These are phyloP conservation scores for Labeo catla DNA, from an alignment of 2,113 vertebrate species.

Conservation along the genomic window DNA sequence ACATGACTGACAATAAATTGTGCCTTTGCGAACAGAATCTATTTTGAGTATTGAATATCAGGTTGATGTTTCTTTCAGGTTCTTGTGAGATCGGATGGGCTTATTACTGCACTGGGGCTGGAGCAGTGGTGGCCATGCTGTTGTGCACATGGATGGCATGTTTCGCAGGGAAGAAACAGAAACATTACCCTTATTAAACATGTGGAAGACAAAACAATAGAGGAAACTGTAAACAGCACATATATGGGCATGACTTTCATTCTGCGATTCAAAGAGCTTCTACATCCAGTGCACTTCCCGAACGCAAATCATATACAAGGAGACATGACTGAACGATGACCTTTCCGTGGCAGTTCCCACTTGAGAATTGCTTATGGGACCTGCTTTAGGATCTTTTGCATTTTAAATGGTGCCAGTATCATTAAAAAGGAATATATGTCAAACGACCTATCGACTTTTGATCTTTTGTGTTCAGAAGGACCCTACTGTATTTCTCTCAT, in stretches of 20 bases:
- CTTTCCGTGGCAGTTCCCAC: not conserved
- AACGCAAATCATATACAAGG: not conserved
- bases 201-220: not conserved
- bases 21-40: not conserved
- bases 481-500: conserved; percentile 13
- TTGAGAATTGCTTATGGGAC: not conserved
- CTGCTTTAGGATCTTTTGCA: conserved; percentile 30
- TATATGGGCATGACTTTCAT: conserved; percentile 8
- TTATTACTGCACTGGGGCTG: conserved; percentile 91
- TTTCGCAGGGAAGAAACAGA: conserved; percentile 95
- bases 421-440: conserved; percentile 20
- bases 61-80: conserved; percentile 72
- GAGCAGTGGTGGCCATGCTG: conserved; percentile 84
- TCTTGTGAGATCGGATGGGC: conserved; percentile 96
- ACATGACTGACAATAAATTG: too few species aligned
- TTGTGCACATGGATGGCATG: conserved; percentile 95
- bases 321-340: not conserved
- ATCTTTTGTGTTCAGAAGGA: not conserved
- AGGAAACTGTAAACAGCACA: not conserved
- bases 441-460: not conserved
- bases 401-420: conserved; percentile 1
- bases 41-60: not conserved
- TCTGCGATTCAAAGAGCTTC: not conserved
- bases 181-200: conserved; percentile 92
- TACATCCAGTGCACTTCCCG: not conserved